phyloP scores from a whole-genome alignment of 2,113 vertebrate genomes.

The Parus major region DNA sequence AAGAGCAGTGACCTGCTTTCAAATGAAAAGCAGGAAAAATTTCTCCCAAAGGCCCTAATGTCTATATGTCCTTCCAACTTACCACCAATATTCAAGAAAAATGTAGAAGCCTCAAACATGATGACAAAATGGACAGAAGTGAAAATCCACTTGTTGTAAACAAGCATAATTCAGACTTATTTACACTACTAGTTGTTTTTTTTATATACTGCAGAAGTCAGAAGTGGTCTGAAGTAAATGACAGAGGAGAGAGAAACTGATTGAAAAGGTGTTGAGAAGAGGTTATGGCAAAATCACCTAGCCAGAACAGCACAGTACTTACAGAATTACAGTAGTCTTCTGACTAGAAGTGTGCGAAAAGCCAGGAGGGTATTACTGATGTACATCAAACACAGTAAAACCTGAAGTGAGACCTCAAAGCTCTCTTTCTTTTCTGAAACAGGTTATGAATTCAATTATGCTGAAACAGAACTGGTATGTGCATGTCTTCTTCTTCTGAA shows the following conservation, averaged over 20 bases:
- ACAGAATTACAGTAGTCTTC: not conserved
- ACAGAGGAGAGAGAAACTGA: not conserved
- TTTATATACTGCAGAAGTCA: not conserved
- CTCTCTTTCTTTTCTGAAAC: not conserved
- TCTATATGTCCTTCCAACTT: not conserved
- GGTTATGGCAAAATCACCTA: not conserved
- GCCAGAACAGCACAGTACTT: not conserved
- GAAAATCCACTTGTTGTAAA: not conserved
- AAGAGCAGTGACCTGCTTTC: conserved; percentile 69
- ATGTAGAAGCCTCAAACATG: not conserved
- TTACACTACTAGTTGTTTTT: not conserved
- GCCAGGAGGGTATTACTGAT: conserved; percentile 9
- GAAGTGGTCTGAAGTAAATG: not conserved
- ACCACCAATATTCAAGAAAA: not conserved
- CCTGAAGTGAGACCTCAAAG: conserved; percentile 10
- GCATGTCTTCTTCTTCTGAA: not conserved
- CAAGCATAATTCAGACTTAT: not conserved
- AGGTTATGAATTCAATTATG: not conserved
- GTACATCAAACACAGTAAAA: conserved; percentile 1
- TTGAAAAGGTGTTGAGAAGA: not conserved
- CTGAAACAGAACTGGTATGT: not conserved
- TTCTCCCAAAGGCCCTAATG: conserved; percentile 42
- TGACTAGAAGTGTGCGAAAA: not conserved
- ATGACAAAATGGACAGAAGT: not conserved
- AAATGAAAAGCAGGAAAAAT: conserved; percentile 50